phyloP scores from a whole-genome alignment of 2,797 vertebrate species.

The Schizothorax lantsangensis region DNA sequence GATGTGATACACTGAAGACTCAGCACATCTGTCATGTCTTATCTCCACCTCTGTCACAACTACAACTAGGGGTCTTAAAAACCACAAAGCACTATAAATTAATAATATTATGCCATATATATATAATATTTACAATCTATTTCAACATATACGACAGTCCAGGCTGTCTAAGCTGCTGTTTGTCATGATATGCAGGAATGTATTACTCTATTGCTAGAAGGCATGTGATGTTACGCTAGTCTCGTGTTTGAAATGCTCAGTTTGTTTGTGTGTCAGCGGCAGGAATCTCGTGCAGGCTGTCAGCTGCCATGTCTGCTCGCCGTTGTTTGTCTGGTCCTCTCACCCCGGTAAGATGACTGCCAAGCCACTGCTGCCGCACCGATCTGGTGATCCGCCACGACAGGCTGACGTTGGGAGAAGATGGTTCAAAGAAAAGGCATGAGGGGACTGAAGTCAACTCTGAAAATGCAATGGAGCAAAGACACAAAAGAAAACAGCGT shows the following conservation, averaged over 20 bases:
- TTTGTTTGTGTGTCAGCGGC: slow-evolving; percentile 44
- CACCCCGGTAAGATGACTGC: slow-evolving; percentile 33
- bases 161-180: slow-evolving; percentile 9
- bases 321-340: slow-evolving; percentile 40
- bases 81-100: slow-evolving; percentile 2
- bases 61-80: not conserved
- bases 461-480: slow-evolving; percentile 8
- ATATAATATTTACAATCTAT: not conserved
- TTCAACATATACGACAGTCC: not conserved
- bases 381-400: slow-evolving; percentile 36
- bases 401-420: slow-evolving; percentile 21
- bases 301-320: slow-evolving; percentile 45
- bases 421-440: slow-evolving; percentile 10
- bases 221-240: slow-evolving; percentile 5
- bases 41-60: not conserved
- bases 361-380: slow-evolving; percentile 12
- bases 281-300: slow-evolving; percentile 39
- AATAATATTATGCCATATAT: not conserved
- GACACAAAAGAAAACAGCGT: slow-evolving; percentile 21
- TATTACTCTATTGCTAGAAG: not conserved
- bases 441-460: not conserved
- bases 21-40: not conserved
- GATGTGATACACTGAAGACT: slow-evolving; percentile 11
- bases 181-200: not conserved
- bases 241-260: slow-evolving; percentile 1